phyloP scores from a whole-genome alignment of 2,888 invertebrate species.

The Ischnura elegans region DNA sequence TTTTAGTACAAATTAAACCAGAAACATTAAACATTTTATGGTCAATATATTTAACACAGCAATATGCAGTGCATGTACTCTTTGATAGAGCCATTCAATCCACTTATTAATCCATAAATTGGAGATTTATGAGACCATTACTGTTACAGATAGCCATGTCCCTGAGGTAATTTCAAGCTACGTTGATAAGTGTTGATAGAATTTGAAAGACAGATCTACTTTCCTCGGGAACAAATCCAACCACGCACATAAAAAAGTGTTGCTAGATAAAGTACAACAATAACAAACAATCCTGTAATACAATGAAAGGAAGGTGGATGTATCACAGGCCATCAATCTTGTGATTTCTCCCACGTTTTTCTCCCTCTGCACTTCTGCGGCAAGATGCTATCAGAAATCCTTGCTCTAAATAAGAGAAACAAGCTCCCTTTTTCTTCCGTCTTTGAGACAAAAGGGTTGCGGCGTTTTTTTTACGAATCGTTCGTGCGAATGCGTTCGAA shows the following conservation, averaged over 20 bases:
- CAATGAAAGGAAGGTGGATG: background rate
- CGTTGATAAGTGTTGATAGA: background rate
- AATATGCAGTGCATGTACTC: too few relatives aligned
- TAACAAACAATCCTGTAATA: background rate
- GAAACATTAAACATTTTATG: too few relatives aligned
- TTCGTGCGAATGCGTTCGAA: too few relatives aligned
- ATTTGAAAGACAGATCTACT: background rate
- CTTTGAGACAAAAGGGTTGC: background rate
- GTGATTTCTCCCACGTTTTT: background rate
- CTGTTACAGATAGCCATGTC: too few relatives aligned
- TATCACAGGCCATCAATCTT: background rate
- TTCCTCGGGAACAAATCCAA: background rate
- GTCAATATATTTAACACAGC: too few relatives aligned
- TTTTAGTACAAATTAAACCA: too few relatives aligned
- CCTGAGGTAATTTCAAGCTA: too few relatives aligned
- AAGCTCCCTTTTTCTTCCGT: background rate
- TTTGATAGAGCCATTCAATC: too few relatives aligned
- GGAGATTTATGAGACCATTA: too few relatives aligned
- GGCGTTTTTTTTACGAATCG: background rate
- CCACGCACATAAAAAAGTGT: background rate
- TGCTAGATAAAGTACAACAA: background rate
- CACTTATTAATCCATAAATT: too few relatives aligned
- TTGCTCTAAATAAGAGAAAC: background rate
- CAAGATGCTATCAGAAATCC: background rate
- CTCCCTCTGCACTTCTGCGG: background rate